Evolutionary conservation across 92 coral and sea anemone species (phyloP).

Genomic region (Umimayanthus chanpuru): DNA sequence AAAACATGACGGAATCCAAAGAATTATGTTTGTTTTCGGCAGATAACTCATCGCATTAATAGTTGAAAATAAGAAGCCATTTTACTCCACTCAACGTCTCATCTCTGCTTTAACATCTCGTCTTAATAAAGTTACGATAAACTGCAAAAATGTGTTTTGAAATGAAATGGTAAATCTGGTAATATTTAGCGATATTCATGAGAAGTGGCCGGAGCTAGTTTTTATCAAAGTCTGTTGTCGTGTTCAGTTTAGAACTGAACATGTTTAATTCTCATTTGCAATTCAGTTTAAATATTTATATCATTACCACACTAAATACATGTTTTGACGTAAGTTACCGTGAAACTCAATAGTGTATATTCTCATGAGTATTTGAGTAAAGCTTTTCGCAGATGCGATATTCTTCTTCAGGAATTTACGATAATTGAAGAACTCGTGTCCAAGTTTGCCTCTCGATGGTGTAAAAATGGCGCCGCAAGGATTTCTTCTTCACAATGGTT

Average conservation of each 20-base stretch:
- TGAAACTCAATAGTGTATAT: not conserved
- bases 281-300: constrained; percentile 27
- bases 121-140: no score
- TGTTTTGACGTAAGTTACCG: constrained; percentile 4
- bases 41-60: constrained; percentile 3
- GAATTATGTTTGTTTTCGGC: not conserved
- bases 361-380: not conserved
- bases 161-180: not conserved
- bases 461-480: not conserved
- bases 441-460: not conserved
- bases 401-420: not conserved
- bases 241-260: constrained; percentile 8
- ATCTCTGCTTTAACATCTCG: not conserved
- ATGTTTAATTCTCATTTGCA: constrained; percentile 40
- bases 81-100: not conserved
- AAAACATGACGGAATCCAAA: constrained; percentile 11
- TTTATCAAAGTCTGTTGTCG: not conserved
- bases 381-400: not conserved
- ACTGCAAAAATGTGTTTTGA: not conserved
- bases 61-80: not conserved
- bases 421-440: not conserved
- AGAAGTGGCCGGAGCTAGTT: no score
- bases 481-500: not conserved
- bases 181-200: not conserved
- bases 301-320: not conserved